phyloP scores from a whole-genome alignment of 2,888 invertebrate species.

The Drosophila yooni region DNA sequence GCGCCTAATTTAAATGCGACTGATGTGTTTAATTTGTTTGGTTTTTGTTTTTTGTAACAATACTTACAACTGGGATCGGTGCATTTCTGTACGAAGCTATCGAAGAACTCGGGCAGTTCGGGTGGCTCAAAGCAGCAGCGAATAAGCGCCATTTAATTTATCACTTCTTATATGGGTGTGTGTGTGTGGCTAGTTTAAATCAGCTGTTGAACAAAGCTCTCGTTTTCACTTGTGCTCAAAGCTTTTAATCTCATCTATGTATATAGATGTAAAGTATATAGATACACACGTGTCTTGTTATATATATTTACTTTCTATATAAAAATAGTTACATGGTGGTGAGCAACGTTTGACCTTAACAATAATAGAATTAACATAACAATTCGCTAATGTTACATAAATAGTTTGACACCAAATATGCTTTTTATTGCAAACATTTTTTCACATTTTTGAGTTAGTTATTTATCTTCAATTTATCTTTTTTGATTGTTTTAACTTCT shows the following conservation, averaged over 20 bases:
- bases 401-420: neutral
- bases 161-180: constrained; percentile 1
- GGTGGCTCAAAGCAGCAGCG: constrained; percentile 92
- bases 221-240: constrained; percentile 27
- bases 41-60: neutral
- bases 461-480: neutral
- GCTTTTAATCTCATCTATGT: constrained; percentile 47
- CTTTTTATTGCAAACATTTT: neutral
- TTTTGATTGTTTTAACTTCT: constrained; percentile 22
- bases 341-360: constrained; percentile 17
- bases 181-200: constrained; percentile 36
- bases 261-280: constrained; percentile 8
- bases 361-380: constrained; percentile 6
- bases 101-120: constrained; percentile 91
- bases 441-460: constrained; percentile 15
- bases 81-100: constrained; percentile 91
- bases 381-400: neutral
- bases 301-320: constrained; percentile 18
- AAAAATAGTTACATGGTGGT: neutral
- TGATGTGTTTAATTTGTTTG: neutral
- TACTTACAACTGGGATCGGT: constrained; percentile 93
- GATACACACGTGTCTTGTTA: constrained; percentile 52
- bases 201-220: constrained; percentile 68
- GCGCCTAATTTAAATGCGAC: neutral
- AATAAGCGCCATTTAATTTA: constrained; percentile 83